Evolutionary conservation across 2,888 invertebrate species (phyloP), one percentile per base, ranked within the genome.

Genomic region (Eledona agricola): DNA sequence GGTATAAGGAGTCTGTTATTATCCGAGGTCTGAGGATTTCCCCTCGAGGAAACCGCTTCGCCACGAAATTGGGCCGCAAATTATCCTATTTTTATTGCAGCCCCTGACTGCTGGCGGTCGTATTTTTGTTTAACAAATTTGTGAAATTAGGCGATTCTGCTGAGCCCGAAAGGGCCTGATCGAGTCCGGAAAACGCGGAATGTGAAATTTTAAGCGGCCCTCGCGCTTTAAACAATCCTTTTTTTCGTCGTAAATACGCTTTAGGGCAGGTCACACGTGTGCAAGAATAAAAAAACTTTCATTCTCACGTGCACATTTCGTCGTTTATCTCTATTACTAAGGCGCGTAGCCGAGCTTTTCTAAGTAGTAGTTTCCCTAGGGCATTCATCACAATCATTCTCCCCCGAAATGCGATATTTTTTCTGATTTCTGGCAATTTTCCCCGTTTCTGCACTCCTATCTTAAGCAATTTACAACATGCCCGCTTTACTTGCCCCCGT

Each of bases 341-440:
- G 15, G 10, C 57, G 25, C n/a, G 49, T 12, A 37, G 62, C 42
- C 34, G 43, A 34, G 59, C 47, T 60, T 63, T 54, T 58, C 51
- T 62, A 62, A 64, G 60, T 58, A 62, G 50, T 46, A 54, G 40
- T 51, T 54, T 42, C 55, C 46, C 51, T 35, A 56, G 52, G 62
- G 61, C 62, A 63, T 68, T 65, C 62, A 65, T 65, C 65, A 65
- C 63, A 65, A 67, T 65, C 65, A 63, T 62, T 65, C 60, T 59
- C 52, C 54, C 53, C 56, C 35, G 51, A 59, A 63, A 56, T 60
- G 60, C 60, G 60, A 63, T 64, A 65, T 63, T 60, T 61, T 63
- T 63, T 60, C 58, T 55, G 60, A 63, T 64, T 66, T 55, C 53
- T 50, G 52, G 57, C 58, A 55, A 58, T 58, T 58, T 60, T 60